Conservation (phyloP, 2,888 invertebrate genomes). For the Brachyptera risi region DNA sequence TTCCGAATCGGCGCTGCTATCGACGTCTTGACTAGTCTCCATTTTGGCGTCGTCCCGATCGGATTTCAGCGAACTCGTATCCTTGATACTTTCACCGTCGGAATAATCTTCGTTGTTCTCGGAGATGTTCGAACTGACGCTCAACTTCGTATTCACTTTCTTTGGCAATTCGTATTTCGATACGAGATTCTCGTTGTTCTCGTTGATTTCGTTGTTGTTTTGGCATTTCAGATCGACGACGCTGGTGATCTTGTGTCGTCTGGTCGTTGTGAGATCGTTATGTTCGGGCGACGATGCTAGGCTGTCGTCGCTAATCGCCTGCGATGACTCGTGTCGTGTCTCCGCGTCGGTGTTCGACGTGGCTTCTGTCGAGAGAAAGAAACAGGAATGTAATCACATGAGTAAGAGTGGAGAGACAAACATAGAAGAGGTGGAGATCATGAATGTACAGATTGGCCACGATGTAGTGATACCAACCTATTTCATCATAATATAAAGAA, state of each 20-base stretch:
- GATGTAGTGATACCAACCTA: too few relatives aligned
- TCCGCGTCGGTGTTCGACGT: conserved; percentile 16
- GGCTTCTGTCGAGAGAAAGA: not conserved
- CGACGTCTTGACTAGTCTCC: conserved; percentile 4
- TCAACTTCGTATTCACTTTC: conserved; percentile 3
- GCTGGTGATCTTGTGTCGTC: not conserved
- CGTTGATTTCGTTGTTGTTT: conserved; percentile 17
- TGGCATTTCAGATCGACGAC: conserved; percentile 4
- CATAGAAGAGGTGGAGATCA: too few relatives aligned
- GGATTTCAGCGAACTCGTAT: not conserved
- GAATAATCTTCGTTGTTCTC: not conserved
- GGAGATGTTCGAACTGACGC: not conserved
- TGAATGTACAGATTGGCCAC: too few relatives aligned
- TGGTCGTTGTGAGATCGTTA: too few relatives aligned
- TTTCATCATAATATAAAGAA: too few relatives aligned
- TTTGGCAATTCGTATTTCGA: too few relatives aligned
- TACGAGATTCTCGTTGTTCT: conserved; percentile 13
- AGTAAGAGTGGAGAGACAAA: too few relatives aligned
- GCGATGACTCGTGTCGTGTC: conserved; percentile 26
- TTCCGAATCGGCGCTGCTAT: conserved; percentile 4
- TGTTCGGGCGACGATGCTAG: conserved; percentile 1
- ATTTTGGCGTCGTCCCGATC: not conserved
- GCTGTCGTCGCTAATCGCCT: conserved; percentile 14
- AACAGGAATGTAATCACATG: not conserved
- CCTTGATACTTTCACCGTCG: not conserved